Conservation (phyloP, 2,113 vertebrate species). For the Herpailurus yagouaroundi region DNA sequence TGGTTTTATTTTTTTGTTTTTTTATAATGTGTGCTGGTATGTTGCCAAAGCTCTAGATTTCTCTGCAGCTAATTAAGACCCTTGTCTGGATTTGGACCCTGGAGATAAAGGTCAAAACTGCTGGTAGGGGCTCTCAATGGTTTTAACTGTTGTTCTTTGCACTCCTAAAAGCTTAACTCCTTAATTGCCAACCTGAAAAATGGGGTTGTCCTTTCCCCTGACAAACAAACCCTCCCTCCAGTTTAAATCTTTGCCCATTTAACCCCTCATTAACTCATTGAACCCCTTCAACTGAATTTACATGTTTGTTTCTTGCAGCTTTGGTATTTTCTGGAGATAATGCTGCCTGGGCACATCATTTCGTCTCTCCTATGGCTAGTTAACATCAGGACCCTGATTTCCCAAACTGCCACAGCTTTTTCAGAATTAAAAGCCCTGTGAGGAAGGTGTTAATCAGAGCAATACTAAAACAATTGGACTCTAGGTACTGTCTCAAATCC, state of each 20-base stretch:
- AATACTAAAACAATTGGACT: conserved; percentile 64
- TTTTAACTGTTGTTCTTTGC: conserved; percentile 51
- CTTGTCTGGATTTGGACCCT: conserved; percentile 71
- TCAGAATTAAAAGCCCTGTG: conserved; percentile 48
- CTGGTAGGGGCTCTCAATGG: conserved; percentile 9
- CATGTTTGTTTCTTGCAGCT: conserved; percentile 38
- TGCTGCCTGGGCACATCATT: conserved; percentile 6
- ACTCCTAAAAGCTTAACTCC: conserved; percentile 72
- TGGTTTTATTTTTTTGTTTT: conserved; percentile 24
- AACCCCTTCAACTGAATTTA: conserved; percentile 48
- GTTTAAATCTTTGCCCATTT: conserved; percentile 72
- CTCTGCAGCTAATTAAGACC: conserved; percentile 77
- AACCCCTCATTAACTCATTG: conserved; percentile 68
- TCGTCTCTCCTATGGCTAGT: conserved; percentile 45
- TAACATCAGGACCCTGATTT: conserved; percentile 54
- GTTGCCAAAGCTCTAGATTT: conserved; percentile 68
- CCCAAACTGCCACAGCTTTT: conserved; percentile 60
- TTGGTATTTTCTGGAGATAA: conserved; percentile 38
- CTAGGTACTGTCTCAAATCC: conserved; percentile 12
- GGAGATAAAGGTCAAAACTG: conserved; percentile 72
- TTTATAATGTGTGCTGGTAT: conserved; percentile 67
- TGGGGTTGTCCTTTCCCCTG: neutral
- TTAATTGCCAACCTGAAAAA: conserved; percentile 62
- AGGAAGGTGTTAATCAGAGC: conserved; percentile 79
- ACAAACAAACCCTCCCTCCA: neutral